Percentiles rank a stretch among this genome's conserved stretches.
phyloP scores from a whole-genome alignment of 1,140 invertebrate genomes.

The Lepidostoma basale region DNA sequence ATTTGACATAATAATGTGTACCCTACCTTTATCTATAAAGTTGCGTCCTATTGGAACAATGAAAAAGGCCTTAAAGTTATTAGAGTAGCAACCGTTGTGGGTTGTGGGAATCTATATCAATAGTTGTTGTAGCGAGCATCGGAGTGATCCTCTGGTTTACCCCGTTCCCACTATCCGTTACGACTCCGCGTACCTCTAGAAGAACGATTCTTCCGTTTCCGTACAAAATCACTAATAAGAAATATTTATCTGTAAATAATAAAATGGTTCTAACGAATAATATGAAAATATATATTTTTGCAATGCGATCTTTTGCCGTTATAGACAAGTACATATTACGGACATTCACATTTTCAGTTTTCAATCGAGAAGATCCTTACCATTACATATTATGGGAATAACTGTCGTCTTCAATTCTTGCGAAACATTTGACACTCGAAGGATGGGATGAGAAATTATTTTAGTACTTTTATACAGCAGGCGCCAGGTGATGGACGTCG shows the following conservation, averaged over 20 bases:
- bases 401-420: too few species aligned
- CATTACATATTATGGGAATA: too few species aligned
- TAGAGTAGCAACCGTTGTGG: slow-evolving; percentile 8
- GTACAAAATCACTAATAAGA: slow-evolving; percentile 12
- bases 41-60: slow-evolving; percentile 46
- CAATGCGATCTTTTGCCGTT: slow-evolving; percentile 31
- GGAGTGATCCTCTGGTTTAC: too few species aligned
- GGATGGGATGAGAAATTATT: not conserved
- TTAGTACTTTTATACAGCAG: slow-evolving; percentile 15
- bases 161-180: too few species aligned
- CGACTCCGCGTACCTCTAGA: not conserved
- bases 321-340: too few species aligned
- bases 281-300: slow-evolving; percentile 39
- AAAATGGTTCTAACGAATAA: slow-evolving; percentile 15
- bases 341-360: too few species aligned
- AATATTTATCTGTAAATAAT: slow-evolving; percentile 2
- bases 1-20: slow-evolving; percentile 17
- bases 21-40: slow-evolving; percentile 15
- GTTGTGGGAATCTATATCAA: slow-evolving; percentile 6
- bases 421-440: too few species aligned
- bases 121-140: not conserved
- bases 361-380: too few species aligned
- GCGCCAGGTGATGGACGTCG: not conserved
- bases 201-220: not conserved
- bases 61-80: slow-evolving; percentile 45